Evolutionary conservation across 2,113 vertebrate species (phyloP).

Genomic region (Lycocorax pyrrhopterus): DNA sequence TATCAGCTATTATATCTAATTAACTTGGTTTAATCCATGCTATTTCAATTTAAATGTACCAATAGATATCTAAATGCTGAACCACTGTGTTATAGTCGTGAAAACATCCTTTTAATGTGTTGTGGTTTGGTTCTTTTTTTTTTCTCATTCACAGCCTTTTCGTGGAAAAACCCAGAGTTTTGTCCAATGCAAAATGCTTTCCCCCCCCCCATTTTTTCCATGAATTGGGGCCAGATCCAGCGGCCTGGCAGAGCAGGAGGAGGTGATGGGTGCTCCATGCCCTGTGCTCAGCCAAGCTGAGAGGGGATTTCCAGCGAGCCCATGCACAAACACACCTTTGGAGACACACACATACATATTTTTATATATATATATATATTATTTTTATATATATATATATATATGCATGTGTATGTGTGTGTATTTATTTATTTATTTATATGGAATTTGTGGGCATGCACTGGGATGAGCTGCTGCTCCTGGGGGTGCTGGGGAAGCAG

Average conservation of each 20-base stretch:
- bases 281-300: neutral
- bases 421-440: neutral
- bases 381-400: too few relatives aligned
- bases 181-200: neutral
- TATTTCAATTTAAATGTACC: neutral
- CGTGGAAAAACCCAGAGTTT: neutral
- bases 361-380: too few relatives aligned
- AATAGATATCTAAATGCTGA: neutral
- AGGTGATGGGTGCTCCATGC: neutral
- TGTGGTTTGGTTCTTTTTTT: neutral
- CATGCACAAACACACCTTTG: neutral
- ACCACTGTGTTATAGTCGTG: fast-evolving
- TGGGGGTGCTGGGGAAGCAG: neutral
- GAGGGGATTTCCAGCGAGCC: neutral
- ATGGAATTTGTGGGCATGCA: neutral
- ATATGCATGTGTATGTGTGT: too few relatives aligned
- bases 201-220: fast-evolving
- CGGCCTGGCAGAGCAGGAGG: neutral
- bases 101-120: neutral
- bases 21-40: neutral
- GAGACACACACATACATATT: fast-evolving
- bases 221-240: neutral
- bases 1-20: neutral
- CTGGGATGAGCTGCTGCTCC: neutral
- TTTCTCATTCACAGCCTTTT: neutral